Evolutionary conservation across 2,797 vertebrate species (phyloP).

Genomic region (Chloroceryle inda): DNA sequence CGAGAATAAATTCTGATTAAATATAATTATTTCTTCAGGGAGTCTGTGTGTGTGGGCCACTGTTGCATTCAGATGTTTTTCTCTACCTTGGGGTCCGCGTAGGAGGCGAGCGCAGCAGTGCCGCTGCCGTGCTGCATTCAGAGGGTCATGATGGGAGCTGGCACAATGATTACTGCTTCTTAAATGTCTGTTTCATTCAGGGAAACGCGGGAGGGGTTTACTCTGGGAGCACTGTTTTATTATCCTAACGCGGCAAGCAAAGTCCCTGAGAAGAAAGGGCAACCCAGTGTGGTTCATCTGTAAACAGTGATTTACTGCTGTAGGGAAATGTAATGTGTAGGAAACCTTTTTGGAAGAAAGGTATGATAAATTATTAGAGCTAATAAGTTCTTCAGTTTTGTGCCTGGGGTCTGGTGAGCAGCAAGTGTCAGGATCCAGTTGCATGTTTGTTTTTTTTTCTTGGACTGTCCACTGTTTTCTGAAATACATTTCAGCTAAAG

Average conservation of each 20-base stretch:
- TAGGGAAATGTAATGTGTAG: constrained; percentile 31
- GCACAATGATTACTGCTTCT: constrained; percentile 6
- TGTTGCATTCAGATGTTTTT: background rate
- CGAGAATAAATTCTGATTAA: background rate
- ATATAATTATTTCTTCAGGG: background rate
- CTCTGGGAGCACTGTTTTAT: background rate
- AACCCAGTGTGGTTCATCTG: constrained; percentile 6
- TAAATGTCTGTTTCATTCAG: constrained; percentile 63
- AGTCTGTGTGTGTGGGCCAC: background rate
- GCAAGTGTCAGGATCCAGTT: constrained; percentile 63
- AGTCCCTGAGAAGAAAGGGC: constrained; percentile 1
- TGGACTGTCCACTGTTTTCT: constrained; percentile 61
- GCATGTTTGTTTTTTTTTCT: constrained; percentile 62
- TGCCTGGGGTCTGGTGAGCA: constrained; percentile 67
- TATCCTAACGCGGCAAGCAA: background rate
- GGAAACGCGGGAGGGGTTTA: background rate
- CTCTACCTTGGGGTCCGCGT: background rate
- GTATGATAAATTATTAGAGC: constrained; percentile 71
- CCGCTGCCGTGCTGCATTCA: background rate
- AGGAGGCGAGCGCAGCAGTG: background rate
- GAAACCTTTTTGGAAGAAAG: constrained; percentile 56
- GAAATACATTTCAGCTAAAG: constrained; percentile 18
- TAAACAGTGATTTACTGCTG: constrained; percentile 52
- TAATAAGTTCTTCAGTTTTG: constrained; percentile 63
- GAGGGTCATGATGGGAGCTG: background rate